A percentile compares a stretch with the other conserved stretches of the same genome.
These are phyloP conservation scores for Blomia tropicalis DNA, from an alignment of 2,888 invertebrate genomes.

Conservation along the genomic window DNA sequence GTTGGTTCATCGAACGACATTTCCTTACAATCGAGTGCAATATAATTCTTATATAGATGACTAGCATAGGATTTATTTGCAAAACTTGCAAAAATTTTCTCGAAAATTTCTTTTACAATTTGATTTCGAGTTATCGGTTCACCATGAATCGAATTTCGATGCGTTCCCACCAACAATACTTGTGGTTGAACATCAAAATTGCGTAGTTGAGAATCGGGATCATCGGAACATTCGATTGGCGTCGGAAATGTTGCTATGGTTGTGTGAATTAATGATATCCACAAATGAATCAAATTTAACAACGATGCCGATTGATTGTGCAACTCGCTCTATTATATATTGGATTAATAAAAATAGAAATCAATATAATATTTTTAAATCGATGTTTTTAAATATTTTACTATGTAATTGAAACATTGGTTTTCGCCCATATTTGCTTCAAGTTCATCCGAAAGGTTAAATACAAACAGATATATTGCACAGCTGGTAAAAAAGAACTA, in stretches of 20 bases:
- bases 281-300: slow-evolving; percentile 27
- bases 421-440: slow-evolving; percentile 24
- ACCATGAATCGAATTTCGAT: slow-evolving; percentile 34
- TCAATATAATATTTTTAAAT: neutral
- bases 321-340: slow-evolving; percentile 26
- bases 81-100: slow-evolving; percentile 33
- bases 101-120: slow-evolving; percentile 33
- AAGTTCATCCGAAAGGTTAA: slow-evolving; percentile 36
- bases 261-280: slow-evolving; percentile 28
- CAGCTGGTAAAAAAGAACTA: slow-evolving; percentile 36
- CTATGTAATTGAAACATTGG: neutral
- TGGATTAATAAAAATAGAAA: neutral
- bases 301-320: slow-evolving; percentile 21
- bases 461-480: slow-evolving; percentile 37
- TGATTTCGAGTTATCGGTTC: slow-evolving; percentile 29
- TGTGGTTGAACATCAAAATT: slow-evolving; percentile 34
- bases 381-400: neutral
- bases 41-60: slow-evolving; percentile 36
- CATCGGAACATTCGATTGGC: neutral
- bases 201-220: neutral
- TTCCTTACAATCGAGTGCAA: slow-evolving; percentile 33
- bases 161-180: slow-evolving; percentile 37
- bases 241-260: slow-evolving; percentile 26
- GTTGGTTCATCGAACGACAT: slow-evolving; percentile 26
- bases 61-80: slow-evolving; percentile 35